A percentile compares a stretch with the other conserved stretches of the same genome.
Evolutionary conservation across 37 sponge, comb jelly and placozoan genomes (phyloP).

Genomic region (Tethya wilhelma): DNA sequence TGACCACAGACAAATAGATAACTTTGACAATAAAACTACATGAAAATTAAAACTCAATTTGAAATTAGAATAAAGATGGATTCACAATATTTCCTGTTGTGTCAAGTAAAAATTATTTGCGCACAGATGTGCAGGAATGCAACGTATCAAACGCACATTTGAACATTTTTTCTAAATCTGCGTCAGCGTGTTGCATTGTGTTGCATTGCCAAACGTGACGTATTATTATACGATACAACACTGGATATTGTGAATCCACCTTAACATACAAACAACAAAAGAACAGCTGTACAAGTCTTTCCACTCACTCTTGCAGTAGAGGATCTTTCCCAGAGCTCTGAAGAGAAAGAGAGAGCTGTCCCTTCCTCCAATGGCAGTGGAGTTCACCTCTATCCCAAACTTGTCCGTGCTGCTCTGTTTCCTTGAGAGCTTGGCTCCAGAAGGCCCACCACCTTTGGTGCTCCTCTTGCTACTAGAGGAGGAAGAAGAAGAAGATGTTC

Average conservation of each 20-base stretch:
- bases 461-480: neutral
- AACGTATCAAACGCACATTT: too few species aligned
- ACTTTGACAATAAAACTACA: neutral
- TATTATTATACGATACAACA: too few species aligned
- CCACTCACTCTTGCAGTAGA: conserved; percentile 79
- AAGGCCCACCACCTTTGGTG: too few species aligned
- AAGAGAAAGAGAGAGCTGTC: conserved; percentile 80
- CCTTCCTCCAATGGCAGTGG: conserved; percentile 41
- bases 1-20: neutral
- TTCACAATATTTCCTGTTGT: too few species aligned
- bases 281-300: neutral
- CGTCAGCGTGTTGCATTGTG: too few species aligned
- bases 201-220: too few species aligned
- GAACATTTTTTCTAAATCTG: too few species aligned
- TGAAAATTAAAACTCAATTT: neutral
- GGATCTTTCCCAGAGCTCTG: conserved; percentile 86
- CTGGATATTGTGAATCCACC: too few species aligned
- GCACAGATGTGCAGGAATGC: too few species aligned
- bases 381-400: neutral
- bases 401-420: neutral
- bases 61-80: neutral
- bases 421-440: neutral
- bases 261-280: neutral
- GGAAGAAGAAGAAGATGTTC: neutral
- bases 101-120: too few species aligned